Conservation (phyloP, 53 echinoderm and acorn worm species). For the Henricia sp. region DNA sequence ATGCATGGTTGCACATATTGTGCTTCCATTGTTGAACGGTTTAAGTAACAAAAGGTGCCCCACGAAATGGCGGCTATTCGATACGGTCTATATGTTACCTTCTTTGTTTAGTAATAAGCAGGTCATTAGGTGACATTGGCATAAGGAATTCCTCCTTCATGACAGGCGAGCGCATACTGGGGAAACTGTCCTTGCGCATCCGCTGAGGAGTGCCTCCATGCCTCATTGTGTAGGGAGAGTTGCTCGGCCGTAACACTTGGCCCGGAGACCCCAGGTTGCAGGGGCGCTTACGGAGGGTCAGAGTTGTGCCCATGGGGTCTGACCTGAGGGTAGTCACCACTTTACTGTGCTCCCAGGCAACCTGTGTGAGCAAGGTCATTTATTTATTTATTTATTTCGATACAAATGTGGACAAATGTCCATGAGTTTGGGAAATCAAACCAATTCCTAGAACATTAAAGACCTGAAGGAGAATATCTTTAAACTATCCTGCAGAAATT, state of each 20-base stretch:
- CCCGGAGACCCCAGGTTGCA: conserved; percentile 82
- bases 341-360: conserved; percentile 92
- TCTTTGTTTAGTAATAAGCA: conserved; percentile 35
- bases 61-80: too few relatives aligned
- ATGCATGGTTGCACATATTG: too few relatives aligned
- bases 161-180: conserved; percentile 10
- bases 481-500: too few relatives aligned
- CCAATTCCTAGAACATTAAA: too few relatives aligned
- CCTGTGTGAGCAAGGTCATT: conserved; percentile 56
- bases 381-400: too few relatives aligned
- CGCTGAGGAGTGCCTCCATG: conserved; percentile 35
- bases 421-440: too few relatives aligned
- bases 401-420: too few relatives aligned
- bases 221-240: not conserved
- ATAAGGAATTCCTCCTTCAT: conserved; percentile 47
- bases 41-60: too few relatives aligned
- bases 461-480: too few relatives aligned
- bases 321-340: conserved; percentile 79
- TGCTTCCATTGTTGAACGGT: too few relatives aligned
- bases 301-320: conserved; percentile 72
- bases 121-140: conserved; percentile 31
- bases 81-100: conserved; percentile 8
- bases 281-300: conserved; percentile 93
- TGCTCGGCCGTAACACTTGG: conserved; percentile 73
- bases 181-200: conserved; percentile 46